Evolutionary conservation across 2,888 invertebrate genomes (phyloP), one percentile per base, ranked within the genome.

Genomic region (Osedax fenrisi): DNA sequence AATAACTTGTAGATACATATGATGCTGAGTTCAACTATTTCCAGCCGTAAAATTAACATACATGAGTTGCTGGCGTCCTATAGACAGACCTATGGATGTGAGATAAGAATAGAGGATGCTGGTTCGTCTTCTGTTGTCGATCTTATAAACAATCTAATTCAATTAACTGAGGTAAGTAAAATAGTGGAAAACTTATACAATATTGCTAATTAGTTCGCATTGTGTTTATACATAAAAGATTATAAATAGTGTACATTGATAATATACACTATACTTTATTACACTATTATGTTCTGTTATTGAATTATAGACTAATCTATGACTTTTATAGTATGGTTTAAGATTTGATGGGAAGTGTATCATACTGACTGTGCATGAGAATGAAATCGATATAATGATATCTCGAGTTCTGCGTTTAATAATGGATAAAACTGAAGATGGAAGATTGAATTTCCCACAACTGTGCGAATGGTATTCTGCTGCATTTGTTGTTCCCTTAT

Each of bases 331-430:
- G 41, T 41, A 41, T 41, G 41, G 41, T 41, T 41, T 41, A 17
- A 5, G 41, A 41, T 41, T 41, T 41, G 41, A 41, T 41, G 41
- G 41, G 41, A 5, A 41, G 41, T 41, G 17, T 41, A 10, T 41
- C 5, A 41, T 41, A 41, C 41, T 41, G 5, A 17, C 41, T 5
- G 41, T 41, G 5, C 41, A 41, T 41, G 41, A 41, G 17, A 17
- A 41, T 41, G 41, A 41, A 41, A 41, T 41, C 5, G 41, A 41
- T 41, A 41, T 17, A 10, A 41, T 41, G 41, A 17, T 41, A 5
- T 90, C 73, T 84, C 86, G 1, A 5, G 21, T n/a, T 5, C 87
- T 89, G 80, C 85, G 87, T 72, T 81, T 90, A 59, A 83, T 90
- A 75, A 87, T 89, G 84, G 87, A 88, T 75, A 86, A 88, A 5